Evolutionary conservation across 2,888 invertebrate genomes (phyloP).

Genomic region (Campoplex capitator): DNA sequence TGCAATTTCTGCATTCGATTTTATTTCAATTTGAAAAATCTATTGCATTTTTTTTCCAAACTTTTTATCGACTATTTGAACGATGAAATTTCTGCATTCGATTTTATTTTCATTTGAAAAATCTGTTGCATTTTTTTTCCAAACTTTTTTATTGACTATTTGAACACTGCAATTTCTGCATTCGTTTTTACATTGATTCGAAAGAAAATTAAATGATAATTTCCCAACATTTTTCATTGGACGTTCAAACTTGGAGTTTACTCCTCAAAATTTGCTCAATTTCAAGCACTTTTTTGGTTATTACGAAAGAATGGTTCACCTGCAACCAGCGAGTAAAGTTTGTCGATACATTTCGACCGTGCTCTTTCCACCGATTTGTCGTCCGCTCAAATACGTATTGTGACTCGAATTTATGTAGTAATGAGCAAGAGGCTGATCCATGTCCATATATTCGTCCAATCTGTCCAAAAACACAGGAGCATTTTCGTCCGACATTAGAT

Average conservation of each 20-base stretch:
- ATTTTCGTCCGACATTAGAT: conserved; percentile 91
- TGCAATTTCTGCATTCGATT: too few relatives aligned
- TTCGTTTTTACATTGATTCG: too few relatives aligned
- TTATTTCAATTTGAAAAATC: neutral
- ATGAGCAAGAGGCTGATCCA: conserved; percentile 90
- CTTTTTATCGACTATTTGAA: too few relatives aligned
- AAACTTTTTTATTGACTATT: too few relatives aligned
- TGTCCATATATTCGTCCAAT: conserved; percentile 88
- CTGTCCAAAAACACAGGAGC: conserved; percentile 90
- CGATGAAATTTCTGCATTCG: too few relatives aligned
- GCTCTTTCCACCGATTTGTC: conserved; percentile 90
- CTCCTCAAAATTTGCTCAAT: neutral
- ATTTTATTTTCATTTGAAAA: neutral
- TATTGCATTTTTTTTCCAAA: too few relatives aligned
- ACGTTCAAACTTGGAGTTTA: too few relatives aligned
- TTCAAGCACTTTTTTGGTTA: neutral
- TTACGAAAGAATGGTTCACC: conserved; percentile 72
- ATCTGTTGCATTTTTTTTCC: too few relatives aligned
- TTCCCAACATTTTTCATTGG: too few relatives aligned
- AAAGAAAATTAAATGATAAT: too few relatives aligned
- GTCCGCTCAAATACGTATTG: conserved; percentile 87
- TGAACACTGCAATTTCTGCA: too few relatives aligned
- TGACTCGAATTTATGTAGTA: conserved; percentile 90
- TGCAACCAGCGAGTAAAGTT: conserved; percentile 82
- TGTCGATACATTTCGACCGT: conserved; percentile 89